These are phyloP conservation scores for Centruroides sculpturatus DNA, from an alignment of 1,140 invertebrate genomes.

Conservation along the genomic window DNA sequence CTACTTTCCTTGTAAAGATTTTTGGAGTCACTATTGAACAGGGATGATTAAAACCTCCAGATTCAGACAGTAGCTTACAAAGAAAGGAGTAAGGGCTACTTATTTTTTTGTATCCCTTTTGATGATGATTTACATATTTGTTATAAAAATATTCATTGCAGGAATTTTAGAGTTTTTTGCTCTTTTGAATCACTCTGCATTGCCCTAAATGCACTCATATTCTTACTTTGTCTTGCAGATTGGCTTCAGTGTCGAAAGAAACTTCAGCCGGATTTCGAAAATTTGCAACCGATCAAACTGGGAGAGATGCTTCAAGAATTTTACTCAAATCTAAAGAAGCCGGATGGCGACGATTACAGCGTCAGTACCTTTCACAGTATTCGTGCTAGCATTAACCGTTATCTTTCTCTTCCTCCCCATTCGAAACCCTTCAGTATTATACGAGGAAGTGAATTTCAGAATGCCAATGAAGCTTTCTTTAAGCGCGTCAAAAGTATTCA, in stretches of 20 bases:
- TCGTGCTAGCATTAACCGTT: constrained; percentile 15
- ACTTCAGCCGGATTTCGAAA: constrained; percentile 5
- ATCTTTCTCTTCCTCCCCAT: constrained; percentile 13
- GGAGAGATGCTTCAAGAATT: constrained; percentile 11
- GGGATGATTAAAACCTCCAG: too few relatives aligned
- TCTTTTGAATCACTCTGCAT: too few relatives aligned
- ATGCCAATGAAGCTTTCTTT: constrained; percentile 14
- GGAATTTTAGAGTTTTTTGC: too few relatives aligned
- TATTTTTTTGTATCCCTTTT: too few relatives aligned
- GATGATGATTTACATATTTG: too few relatives aligned
- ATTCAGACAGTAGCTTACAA: too few relatives aligned
- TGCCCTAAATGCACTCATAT: not conserved
- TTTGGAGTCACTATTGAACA: too few relatives aligned
- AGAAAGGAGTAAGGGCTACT: too few relatives aligned
- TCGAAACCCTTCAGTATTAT: constrained; percentile 14
- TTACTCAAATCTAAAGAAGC: constrained; percentile 11
- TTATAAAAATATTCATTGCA: too few relatives aligned
- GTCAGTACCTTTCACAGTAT: constrained; percentile 14
- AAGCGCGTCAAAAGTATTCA: not conserved
- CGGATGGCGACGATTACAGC: constrained; percentile 14
- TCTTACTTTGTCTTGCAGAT: constrained; percentile 1
- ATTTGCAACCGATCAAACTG: not conserved
- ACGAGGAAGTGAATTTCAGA: constrained; percentile 9
- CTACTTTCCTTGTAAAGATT: too few relatives aligned
- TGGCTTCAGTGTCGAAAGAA: constrained; percentile 6